These are phyloP conservation scores for Hirtodrosophila histrioides DNA, from an alignment of 2,888 invertebrate genomes.

Conservation along the genomic window DNA sequence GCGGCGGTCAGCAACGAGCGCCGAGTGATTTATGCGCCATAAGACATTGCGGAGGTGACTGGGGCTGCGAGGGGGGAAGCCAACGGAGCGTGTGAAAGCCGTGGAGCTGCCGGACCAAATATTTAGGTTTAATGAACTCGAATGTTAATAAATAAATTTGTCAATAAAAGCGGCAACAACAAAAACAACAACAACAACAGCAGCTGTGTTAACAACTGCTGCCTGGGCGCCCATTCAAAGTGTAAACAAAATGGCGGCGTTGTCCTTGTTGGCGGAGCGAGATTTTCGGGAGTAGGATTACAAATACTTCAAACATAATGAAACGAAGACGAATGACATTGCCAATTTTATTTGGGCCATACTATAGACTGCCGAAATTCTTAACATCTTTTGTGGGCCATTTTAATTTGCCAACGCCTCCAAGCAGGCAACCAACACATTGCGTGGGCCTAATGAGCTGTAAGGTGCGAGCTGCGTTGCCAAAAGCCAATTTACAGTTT, in stretches of 20 bases:
- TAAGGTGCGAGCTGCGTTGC: not conserved
- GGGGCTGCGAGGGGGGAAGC: not conserved
- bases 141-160: constrained; percentile 79
- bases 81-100: constrained; percentile 61
- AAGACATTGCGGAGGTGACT: not conserved
- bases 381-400: constrained; percentile 32
- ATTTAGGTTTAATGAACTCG: constrained; percentile 75
- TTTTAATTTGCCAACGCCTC: constrained; percentile 48
- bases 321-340: constrained; percentile 69
- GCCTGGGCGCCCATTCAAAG: constrained; percentile 26
- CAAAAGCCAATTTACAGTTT: constrained; percentile 16
- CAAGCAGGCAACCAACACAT: constrained; percentile 53
- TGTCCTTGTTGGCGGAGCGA: constrained; percentile 2
- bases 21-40: constrained; percentile 63
- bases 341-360: constrained; percentile 4
- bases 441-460: constrained; percentile 52
- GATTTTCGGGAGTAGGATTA: constrained; percentile 34
- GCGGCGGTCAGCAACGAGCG: constrained; percentile 37
- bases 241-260: constrained; percentile 47
- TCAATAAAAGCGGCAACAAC: constrained; percentile 56
- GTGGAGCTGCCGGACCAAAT: constrained; percentile 40
- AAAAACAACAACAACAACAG: constrained; percentile 17
- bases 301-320: constrained; percentile 52
- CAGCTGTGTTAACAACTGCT: constrained; percentile 37
- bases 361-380: constrained; percentile 10